These are phyloP conservation scores for Heliconius eleuchia DNA, from an alignment of 1,140 invertebrate genomes.

Conservation along the genomic window DNA sequence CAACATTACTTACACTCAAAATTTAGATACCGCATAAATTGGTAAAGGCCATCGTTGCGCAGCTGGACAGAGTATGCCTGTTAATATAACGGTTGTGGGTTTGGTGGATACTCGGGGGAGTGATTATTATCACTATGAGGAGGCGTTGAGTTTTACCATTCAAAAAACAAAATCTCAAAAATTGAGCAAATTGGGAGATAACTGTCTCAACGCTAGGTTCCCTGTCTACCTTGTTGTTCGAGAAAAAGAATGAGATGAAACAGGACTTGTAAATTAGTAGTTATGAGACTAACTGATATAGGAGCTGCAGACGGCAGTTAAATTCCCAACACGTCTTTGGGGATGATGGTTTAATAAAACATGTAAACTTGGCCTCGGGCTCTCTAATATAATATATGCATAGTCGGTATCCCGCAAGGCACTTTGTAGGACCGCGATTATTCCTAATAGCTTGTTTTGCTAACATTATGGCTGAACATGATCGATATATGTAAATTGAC, in stretches of 20 bases:
- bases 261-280: no score
- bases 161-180: no score
- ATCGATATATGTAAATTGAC: constrained; percentile 22
- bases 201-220: no score
- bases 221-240: no score
- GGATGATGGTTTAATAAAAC: constrained; percentile 48
- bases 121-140: no score
- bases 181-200: no score
- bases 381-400: constrained; percentile 49
- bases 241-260: no score
- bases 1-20: constrained; percentile 22
- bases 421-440: constrained; percentile 42
- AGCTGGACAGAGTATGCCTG: no score
- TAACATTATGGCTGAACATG: constrained; percentile 29
- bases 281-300: constrained; percentile 31
- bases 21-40: constrained; percentile 32
- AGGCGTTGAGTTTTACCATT: no score
- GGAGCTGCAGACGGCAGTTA: constrained; percentile 30
- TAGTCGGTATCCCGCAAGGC: constrained; percentile 40
- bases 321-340: constrained; percentile 42
- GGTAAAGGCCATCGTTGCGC: background rate
- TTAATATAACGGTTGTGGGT: no score
- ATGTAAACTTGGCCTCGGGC: constrained; percentile 39
- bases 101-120: no score
- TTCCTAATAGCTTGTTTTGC: constrained; percentile 41